Evolutionary conservation across 2,113 vertebrate species (phyloP).

Genomic region (Lathamus discolor): DNA sequence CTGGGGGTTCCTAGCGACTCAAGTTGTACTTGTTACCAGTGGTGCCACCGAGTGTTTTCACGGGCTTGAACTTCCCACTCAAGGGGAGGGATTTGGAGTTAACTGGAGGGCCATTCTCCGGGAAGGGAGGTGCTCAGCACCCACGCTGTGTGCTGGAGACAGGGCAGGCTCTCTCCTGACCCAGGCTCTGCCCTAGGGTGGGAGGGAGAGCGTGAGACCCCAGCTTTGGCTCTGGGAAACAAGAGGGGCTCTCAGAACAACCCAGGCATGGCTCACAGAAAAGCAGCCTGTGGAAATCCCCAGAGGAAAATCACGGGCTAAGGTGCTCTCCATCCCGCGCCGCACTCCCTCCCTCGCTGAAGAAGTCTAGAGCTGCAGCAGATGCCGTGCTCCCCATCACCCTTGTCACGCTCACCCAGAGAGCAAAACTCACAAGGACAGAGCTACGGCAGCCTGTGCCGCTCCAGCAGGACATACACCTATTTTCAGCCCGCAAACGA

Average conservation of each 20-base stretch:
- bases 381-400: background rate
- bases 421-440: background rate
- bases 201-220: background rate
- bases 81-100: background rate
- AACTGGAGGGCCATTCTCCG: background rate
- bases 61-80: background rate
- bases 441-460: background rate
- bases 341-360: background rate
- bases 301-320: background rate
- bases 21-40: background rate
- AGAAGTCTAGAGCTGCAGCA: conserved; percentile 14
- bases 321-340: background rate
- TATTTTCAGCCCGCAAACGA: background rate
- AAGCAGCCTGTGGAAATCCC: background rate
- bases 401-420: background rate
- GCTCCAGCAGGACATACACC: background rate
- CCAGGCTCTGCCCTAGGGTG: background rate
- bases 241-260: background rate
- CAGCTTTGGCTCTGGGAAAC: background rate
- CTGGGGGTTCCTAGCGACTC: background rate
- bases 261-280: background rate
- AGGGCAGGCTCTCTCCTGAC: background rate
- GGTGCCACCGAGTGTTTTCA: background rate
- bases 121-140: background rate
- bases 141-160: background rate